Evolutionary conservation across 2,113 vertebrate species (phyloP).

Genomic region (Heterocephalus glaber): DNA sequence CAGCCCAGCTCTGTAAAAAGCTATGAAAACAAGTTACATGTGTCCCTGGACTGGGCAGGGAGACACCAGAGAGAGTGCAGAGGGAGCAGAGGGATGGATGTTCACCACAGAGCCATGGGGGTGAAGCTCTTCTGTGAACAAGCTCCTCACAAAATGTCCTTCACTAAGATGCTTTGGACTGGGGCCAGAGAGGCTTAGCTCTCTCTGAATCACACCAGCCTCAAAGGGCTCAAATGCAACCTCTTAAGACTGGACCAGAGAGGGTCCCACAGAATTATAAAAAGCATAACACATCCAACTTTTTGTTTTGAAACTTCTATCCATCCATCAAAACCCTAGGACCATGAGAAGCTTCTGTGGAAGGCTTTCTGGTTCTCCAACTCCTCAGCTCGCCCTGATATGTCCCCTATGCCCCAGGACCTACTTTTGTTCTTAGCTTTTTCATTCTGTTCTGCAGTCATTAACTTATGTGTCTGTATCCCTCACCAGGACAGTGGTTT

Average conservation of each 20-base stretch:
- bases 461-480: not conserved
- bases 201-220: not conserved
- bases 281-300: not conserved
- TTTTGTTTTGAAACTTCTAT: not conserved
- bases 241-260: not conserved
- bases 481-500: not conserved
- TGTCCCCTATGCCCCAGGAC: not conserved
- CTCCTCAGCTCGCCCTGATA: not conserved
- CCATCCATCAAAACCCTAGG: conserved; percentile 3
- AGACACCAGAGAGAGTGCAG: not conserved
- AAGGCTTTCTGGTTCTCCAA: not conserved
- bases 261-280: not conserved
- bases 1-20: conserved; percentile 21
- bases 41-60: not conserved
- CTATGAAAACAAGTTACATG: conserved; percentile 47
- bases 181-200: not conserved
- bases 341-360: not conserved
- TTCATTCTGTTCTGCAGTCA: not conserved
- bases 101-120: not conserved
- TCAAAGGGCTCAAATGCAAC: not conserved
- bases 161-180: not conserved
- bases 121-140: not conserved
- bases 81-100: rapidly evolving
- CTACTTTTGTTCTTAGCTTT: not conserved
- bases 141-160: not conserved